Evolutionary conservation across 1,140 invertebrate species (phyloP).

Genomic region (Zaprionus africanus): DNA sequence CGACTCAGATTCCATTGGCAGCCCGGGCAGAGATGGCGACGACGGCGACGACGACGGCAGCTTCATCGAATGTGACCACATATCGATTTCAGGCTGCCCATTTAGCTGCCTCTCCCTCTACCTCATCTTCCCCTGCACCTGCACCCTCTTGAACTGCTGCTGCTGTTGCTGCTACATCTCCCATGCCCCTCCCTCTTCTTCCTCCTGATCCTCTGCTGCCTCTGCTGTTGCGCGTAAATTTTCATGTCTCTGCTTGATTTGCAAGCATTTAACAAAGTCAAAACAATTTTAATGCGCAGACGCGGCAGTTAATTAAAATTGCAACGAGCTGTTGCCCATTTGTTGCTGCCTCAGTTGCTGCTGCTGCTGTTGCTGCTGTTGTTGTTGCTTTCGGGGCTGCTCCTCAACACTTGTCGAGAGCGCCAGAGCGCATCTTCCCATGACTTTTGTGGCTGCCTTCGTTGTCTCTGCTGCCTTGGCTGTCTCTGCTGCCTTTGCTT

Average conservation of each 20-base stretch:
- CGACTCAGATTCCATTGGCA: constrained; percentile 19
- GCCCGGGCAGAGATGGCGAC: not conserved
- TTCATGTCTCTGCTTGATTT: constrained; percentile 80
- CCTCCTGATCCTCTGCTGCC: constrained; percentile 27
- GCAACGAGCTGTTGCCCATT: constrained; percentile 69
- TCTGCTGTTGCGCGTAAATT: constrained; percentile 68
- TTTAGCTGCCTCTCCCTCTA: constrained; percentile 31
- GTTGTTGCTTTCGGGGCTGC: constrained; percentile 11
- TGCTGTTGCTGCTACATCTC: constrained; percentile 21
- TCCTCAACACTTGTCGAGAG: constrained; percentile 47
- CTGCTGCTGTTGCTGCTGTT: constrained; percentile 12
- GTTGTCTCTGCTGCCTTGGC: not conserved
- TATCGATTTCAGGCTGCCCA: constrained; percentile 72
- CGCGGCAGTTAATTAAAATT: constrained; percentile 82
- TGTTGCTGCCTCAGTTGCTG: constrained; percentile 25
- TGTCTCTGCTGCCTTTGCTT: constrained; percentile 21
- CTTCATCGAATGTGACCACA: constrained; percentile 50
- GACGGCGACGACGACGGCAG: constrained; percentile 19
- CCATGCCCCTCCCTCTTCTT: not conserved
- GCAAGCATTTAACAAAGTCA: constrained; percentile 83
- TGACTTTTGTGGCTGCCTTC: constrained; percentile 14
- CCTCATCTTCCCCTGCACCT: constrained; percentile 9
- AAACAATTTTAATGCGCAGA: constrained; percentile 82
- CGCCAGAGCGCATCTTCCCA: constrained; percentile 23
- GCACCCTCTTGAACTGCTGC: constrained; percentile 5